A percentile compares a stretch with the other conserved stretches of the same genome.
Evolutionary conservation across 2,888 invertebrate species (phyloP).

Genomic region (Scaptomyza flava): DNA sequence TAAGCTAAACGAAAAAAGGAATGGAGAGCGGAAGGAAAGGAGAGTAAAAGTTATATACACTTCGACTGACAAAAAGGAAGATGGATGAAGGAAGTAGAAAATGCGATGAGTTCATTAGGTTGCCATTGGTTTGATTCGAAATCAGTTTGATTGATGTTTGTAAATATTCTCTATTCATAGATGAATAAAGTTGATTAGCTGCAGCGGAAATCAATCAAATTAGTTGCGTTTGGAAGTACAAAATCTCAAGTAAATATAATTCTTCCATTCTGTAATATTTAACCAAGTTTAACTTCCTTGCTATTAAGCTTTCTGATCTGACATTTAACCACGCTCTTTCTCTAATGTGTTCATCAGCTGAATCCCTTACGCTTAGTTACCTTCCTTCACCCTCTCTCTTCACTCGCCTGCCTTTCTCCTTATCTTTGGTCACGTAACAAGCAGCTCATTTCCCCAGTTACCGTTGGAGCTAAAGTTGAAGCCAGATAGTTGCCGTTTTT

Average conservation of each 20-base stretch:
- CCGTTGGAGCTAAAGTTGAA: slow-evolving; percentile 34
- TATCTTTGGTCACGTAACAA: slow-evolving; percentile 63
- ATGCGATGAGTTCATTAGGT: slow-evolving; percentile 46
- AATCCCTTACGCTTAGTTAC: slow-evolving; percentile 9
- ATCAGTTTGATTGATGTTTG: slow-evolving; percentile 18
- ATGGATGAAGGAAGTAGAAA: slow-evolving; percentile 3
- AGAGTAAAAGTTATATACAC: too few species aligned
- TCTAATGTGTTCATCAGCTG: slow-evolving; percentile 13
- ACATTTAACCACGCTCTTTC: not conserved
- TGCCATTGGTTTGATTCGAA: slow-evolving; percentile 32
- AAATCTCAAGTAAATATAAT: too few species aligned
- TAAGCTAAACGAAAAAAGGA: slow-evolving; percentile 13
- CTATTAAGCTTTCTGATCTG: slow-evolving; percentile 9
- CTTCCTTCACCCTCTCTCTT: slow-evolving; percentile 1
- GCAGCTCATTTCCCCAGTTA: slow-evolving; percentile 70
- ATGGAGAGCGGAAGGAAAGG: too few species aligned
- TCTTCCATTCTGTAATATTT: not conserved
- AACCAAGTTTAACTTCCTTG: not conserved
- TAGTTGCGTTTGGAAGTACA: not conserved
- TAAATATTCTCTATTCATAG: not conserved
- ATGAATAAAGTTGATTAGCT: not conserved
- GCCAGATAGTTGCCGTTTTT: not conserved
- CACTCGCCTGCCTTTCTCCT: not conserved
- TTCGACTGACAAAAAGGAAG: not conserved
- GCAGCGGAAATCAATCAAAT: not conserved